Base-by-base conservation (phyloP, 2,888 invertebrate species). In the Kryphioiulus occultus region DNA sequence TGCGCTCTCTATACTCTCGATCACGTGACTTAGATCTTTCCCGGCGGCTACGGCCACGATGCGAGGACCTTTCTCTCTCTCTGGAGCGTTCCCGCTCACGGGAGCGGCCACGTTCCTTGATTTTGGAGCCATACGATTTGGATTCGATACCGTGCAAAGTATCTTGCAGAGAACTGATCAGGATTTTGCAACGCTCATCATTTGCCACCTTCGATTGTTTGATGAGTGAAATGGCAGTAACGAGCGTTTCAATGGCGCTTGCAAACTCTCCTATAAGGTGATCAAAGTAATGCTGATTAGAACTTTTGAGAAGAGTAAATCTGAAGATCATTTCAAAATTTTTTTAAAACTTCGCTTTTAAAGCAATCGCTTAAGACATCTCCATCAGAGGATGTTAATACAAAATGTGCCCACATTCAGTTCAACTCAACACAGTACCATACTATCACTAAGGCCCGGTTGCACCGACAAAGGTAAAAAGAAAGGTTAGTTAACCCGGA, bases 141-240 rank as follows among this genome's bases (percentile, higher is more conserved):
- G 97, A 96, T 93, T 99, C 99, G 19, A 99, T 98, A 86, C 99
- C 99, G 92, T 98, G 96, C 78, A 99, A 93, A 0, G 99, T 99
- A 92, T 99, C 99, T 92, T 98, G 97, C 1, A 99, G 94, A 0
- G 98, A 98, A 90, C 97, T 98, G 90, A 99, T 98, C 88, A 99
- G 93, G 90, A 99, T 99, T 93, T 99, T 98, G 93, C 99, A 99
- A 82, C 99, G 95, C 92, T 99, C 99, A 92, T 99, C 99, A 90
- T 95, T 95, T 0, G 98, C 96, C 85, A 98, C 96, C 93, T 98
- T 97, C 88, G 99, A 99, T 93, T 99, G 99, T 92, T 99, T 99
- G 90, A 99, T 99, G 88, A 99, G 94, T 12, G 99, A 98, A 91
- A 99, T 99, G 10, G 99, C 99, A 0, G 99, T 99, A 88, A 99